Percentiles rank a stretch among this genome's conserved stretches.
Evolutionary conservation across 92 coral and sea anemone species (phyloP).

Genomic region (Palythoa grandis): DNA sequence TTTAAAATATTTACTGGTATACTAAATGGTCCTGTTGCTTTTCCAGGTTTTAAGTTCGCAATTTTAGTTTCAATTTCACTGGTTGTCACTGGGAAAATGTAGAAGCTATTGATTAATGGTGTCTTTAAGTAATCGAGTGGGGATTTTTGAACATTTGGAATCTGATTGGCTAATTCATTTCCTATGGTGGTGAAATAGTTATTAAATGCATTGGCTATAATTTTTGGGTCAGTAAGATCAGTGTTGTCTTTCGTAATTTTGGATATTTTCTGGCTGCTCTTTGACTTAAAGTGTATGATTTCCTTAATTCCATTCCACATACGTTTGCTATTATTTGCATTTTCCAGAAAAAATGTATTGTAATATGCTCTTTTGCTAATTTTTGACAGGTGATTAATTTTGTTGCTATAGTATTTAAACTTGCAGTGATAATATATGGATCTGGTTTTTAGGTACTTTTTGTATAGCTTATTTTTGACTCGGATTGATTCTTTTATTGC

Average conservation of each 20-base stretch:
- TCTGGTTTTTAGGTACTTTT: constrained; percentile 54
- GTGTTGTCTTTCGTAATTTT: constrained; percentile 37
- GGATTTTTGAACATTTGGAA: constrained; percentile 30
- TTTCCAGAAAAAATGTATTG: constrained; percentile 38
- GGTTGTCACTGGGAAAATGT: constrained; percentile 34
- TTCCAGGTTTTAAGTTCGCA: constrained; percentile 21
- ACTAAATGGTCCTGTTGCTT: constrained; percentile 42
- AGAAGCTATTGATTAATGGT: constrained; percentile 24
- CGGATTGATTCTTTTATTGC: constrained; percentile 54
- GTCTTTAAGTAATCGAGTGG: constrained; percentile 28
- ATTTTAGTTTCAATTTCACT: constrained; percentile 41
- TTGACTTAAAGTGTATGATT: constrained; percentile 56
- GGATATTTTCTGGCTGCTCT: constrained; percentile 26
- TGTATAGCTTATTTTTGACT: constrained; percentile 44
- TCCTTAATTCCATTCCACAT: constrained; percentile 67
- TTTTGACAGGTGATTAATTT: constrained; percentile 52
- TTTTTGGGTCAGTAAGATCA: constrained; percentile 46
- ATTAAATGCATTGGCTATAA: constrained; percentile 47
- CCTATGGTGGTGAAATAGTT: constrained; percentile 50
- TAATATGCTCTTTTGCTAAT: constrained; percentile 58
- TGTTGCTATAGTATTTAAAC: constrained; percentile 62
- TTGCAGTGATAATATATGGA: constrained; percentile 56
- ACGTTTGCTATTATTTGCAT: constrained; percentile 47
- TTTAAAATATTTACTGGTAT: constrained; percentile 39
- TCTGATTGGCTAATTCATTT: constrained; percentile 31